These are phyloP conservation scores for Galeopsomyia nigrocyanea DNA, from an alignment of 2,888 invertebrate species.

Conservation along the genomic window DNA sequence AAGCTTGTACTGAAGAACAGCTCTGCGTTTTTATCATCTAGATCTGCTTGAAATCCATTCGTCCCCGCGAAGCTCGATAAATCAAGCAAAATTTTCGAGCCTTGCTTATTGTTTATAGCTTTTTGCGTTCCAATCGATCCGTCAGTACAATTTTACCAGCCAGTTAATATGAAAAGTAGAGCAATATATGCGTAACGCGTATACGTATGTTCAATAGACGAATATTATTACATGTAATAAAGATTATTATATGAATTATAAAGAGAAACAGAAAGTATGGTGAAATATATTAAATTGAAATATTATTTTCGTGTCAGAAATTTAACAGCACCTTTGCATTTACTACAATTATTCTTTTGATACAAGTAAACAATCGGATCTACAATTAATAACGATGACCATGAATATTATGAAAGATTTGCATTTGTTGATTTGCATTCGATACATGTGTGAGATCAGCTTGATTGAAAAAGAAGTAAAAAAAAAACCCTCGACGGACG, in stretches of 20 bases:
- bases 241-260: slow-evolving; percentile 48
- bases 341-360: slow-evolving; percentile 25
- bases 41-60: slow-evolving; percentile 36
- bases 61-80: slow-evolving; percentile 40
- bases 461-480: slow-evolving; percentile 15
- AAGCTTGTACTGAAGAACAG: background rate
- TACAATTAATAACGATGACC: background rate
- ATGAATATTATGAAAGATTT: slow-evolving; percentile 10
- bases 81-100: slow-evolving; percentile 28
- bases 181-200: slow-evolving; percentile 31
- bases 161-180: slow-evolving; percentile 39
- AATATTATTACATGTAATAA: slow-evolving; percentile 48
- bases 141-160: slow-evolving; percentile 49
- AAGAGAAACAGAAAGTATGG: slow-evolving; percentile 32
- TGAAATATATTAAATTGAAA: slow-evolving; percentile 45
- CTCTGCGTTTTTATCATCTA: slow-evolving; percentile 31
- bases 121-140: slow-evolving; percentile 45
- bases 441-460: slow-evolving; percentile 17
- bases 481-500: slow-evolving; percentile 28
- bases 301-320: slow-evolving; percentile 41
- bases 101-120: slow-evolving; percentile 39
- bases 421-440: slow-evolving; percentile 34
- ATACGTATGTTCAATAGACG: slow-evolving; percentile 38
- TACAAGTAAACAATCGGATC: slow-evolving; percentile 39
- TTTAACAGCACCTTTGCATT: slow-evolving; percentile 36